A percentile compares a stretch with the other conserved stretches of the same genome.
Evolutionary conservation across 2,888 invertebrate species (phyloP).

Genomic region (Dolomedes plantarius): DNA sequence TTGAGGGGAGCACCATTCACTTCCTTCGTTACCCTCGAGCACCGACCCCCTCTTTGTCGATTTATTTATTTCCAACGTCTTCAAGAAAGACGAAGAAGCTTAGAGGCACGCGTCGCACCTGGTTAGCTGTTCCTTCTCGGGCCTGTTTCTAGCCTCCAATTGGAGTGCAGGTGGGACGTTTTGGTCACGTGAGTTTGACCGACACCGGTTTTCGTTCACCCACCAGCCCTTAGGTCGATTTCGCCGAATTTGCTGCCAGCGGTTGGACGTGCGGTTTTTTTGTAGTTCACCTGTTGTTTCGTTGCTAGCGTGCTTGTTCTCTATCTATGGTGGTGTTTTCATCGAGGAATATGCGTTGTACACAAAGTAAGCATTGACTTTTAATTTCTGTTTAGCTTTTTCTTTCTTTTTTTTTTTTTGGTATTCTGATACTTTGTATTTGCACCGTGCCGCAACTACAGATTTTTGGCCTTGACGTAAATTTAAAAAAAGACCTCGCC

Average conservation of each 20-base stretch:
- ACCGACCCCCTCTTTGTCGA: neutral
- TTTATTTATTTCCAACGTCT: constrained; percentile 13
- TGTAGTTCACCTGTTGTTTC: neutral
- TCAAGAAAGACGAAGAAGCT: constrained; percentile 27
- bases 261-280: neutral
- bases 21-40: neutral
- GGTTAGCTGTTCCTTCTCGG: constrained; percentile 23
- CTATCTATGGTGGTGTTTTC: constrained; percentile 54
- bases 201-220: neutral
- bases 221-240: neutral
- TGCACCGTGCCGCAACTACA: no score
- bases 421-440: no score
- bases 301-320: no score
- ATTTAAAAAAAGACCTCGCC: no score
- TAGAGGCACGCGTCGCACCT: constrained; percentile 65
- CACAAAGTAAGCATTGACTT: constrained; percentile 41
- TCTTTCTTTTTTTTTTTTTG: no score
- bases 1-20: neutral
- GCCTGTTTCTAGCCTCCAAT: constrained; percentile 21
- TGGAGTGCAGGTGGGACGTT: constrained; percentile 58
- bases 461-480: no score
- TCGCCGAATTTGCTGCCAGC: neutral
- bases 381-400: no score
- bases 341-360: constrained; percentile 45
- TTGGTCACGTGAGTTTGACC: constrained; percentile 55